Base-by-base conservation (phyloP, 2,113 vertebrate species). In the Heterotilapia buettikoferi region DNA sequence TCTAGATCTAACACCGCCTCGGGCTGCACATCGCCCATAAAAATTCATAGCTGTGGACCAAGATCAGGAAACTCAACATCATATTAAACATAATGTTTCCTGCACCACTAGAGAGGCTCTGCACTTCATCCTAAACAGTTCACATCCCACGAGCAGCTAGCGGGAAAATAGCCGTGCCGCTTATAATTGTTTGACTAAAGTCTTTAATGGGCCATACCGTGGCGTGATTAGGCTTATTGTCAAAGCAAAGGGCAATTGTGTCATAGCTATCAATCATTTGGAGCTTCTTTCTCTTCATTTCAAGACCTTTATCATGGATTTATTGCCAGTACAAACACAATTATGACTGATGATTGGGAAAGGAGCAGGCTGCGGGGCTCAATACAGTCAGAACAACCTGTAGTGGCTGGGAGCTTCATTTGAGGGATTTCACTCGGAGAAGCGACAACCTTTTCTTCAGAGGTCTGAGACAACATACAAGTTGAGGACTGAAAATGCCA, bases 41-140 rank as follows among this genome's bases (percentile, higher is more conserved):
- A 94, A 95, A 95, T 95, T 95, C 94, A 95, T 91, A 90, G 94
- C 93, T 88, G 87, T 90, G 94, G 93, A 92, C 88, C 80, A 79
- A 85, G 86, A 93, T 63, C 92, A 43, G 76, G 86, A 90, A 92
- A 87, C 80, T 90, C 85, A 54, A 91, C 90, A 90, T 80, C 88
- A 57, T 91, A 94, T 94, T 94, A 92, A 91, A 92, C 89, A 76
- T 84, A 90, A 92, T 88, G 90, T 84, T 61, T 89, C 84, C 90
- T 80, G 86, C 92, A 81, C 80, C 87, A 54, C 57, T 50, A 83
- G 47, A 80, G 29, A 24, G 76, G 68, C 38, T 45, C 76, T 7
- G 79, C 71, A 31, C 85, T 76, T 68, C 78, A 54, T 63, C 40
- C 83, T 9, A 9, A 76, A 84, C 47, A 31, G 29, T 36, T 90